A percentile compares a stretch with the other conserved stretches of the same genome.
Evolutionary conservation across 2,888 invertebrate genomes (phyloP).

Genomic region (Drosophila fulvimacula): DNA sequence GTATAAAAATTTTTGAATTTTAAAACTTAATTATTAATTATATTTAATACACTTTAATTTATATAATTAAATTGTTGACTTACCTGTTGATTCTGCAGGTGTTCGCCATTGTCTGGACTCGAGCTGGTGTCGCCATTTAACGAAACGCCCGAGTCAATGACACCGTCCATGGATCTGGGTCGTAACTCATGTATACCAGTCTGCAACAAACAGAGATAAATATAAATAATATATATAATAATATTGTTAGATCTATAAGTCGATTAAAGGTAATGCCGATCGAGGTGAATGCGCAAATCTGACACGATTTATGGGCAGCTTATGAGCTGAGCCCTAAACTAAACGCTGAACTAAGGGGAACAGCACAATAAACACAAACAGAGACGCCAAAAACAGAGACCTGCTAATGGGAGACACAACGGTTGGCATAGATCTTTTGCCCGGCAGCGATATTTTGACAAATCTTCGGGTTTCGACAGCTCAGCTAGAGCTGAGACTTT

Average conservation of each 20-base stretch:
- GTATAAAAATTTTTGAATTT: too few relatives aligned
- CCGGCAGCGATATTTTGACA: conserved; percentile 27
- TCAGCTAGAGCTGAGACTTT: conserved; percentile 29
- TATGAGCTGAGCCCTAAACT: neutral
- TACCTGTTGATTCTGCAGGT: conserved; percentile 83
- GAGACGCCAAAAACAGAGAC: neutral
- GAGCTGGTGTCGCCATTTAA: conserved; percentile 83
- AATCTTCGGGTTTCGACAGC: conserved; percentile 34
- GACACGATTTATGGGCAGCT: neutral
- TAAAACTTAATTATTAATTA: too few relatives aligned
- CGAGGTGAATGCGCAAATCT: neutral
- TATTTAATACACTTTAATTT: too few relatives aligned
- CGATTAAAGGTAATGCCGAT: conserved; percentile 1
- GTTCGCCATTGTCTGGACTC: conserved; percentile 82
- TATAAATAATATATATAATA: neutral
- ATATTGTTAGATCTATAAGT: neutral
- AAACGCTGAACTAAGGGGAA: conserved; percentile 6
- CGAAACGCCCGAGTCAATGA: conserved; percentile 83
- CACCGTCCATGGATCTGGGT: conserved; percentile 84
- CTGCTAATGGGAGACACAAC: conserved; percentile 31
- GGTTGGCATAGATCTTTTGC: conserved; percentile 59
- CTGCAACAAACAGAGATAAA: conserved; percentile 66
- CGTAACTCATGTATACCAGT: conserved; percentile 83
- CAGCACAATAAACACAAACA: conserved; percentile 1
- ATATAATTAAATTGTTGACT: neutral